These are phyloP conservation scores for Gambusia yucatana DNA, from an alignment of 2,797 vertebrate genomes.

Conservation along the genomic window DNA sequence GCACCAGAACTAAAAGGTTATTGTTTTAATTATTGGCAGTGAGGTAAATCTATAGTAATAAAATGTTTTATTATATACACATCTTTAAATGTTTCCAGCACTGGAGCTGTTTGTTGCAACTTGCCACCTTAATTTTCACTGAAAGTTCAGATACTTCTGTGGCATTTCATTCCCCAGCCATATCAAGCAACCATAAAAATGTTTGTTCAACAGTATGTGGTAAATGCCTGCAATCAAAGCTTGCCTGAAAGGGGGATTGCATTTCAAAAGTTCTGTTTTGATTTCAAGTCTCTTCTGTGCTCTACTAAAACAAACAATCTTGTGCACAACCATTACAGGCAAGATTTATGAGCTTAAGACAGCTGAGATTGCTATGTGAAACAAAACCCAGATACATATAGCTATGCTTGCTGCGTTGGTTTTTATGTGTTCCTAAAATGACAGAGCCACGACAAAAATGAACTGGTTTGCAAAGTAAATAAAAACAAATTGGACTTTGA, in stretches of 20 bases:
- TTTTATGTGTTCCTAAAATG: slow-evolving; percentile 38
- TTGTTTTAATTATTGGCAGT: not conserved
- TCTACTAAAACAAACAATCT: slow-evolving; percentile 30
- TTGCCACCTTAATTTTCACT: not conserved
- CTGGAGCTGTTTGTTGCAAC: not conserved
- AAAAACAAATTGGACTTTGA: not conserved
- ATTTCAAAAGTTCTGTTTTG: slow-evolving; percentile 30
- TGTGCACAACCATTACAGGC: slow-evolving; percentile 27
- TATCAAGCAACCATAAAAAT: not conserved
- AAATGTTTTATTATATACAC: not conserved
- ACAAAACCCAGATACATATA: slow-evolving; percentile 35
- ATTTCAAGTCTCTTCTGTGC: slow-evolving; percentile 24
- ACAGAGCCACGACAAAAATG: not conserved
- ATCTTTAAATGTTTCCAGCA: not conserved
- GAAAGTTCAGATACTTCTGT: not conserved
- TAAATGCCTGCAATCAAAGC: not conserved
- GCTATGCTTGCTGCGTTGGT: slow-evolving; percentile 46
- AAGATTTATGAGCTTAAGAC: slow-evolving; percentile 23
- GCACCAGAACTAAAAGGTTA: not conserved
- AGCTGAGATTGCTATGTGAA: not conserved
- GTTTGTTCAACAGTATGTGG: slow-evolving; percentile 8
- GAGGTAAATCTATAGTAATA: not conserved
- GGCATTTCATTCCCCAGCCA: not conserved
- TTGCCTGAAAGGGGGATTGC: not conserved
- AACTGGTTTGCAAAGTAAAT: not conserved